Conservation (phyloP, 1,140 invertebrate species). For the Lasaia peninsularis region DNA sequence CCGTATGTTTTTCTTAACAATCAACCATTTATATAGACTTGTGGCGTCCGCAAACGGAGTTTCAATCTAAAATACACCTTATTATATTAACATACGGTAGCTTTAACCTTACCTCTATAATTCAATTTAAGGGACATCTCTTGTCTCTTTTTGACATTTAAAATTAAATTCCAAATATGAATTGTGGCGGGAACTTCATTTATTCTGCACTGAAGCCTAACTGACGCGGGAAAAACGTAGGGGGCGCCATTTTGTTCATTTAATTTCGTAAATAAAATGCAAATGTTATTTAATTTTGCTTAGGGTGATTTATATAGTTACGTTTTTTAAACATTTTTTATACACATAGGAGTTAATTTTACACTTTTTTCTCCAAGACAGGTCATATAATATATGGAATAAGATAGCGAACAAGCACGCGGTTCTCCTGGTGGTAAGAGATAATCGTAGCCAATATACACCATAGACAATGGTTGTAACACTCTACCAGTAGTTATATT, state of each 20-base stretch:
- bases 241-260: constrained; percentile 26
- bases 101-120: neutral
- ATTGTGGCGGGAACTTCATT: constrained; percentile 46
- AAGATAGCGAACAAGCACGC: no score
- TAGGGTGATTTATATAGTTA: no score
- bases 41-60: constrained; percentile 17
- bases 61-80: constrained; percentile 25
- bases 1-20: constrained; percentile 73
- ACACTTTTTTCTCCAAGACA: no score
- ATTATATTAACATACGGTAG: constrained; percentile 16
- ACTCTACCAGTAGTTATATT: no score
- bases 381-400: no score
- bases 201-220: constrained; percentile 49
- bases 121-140: constrained; percentile 10
- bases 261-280: constrained; percentile 20
- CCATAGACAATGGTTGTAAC: no score
- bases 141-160: constrained; percentile 28
- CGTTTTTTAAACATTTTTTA: no score
- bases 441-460: no score
- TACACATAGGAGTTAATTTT: no score
- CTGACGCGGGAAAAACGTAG: constrained; percentile 44
- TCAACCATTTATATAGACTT: constrained; percentile 41
- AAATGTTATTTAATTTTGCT: neutral
- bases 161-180: constrained; percentile 55
- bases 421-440: no score